Conservation (phyloP, 1,140 invertebrate genomes). For the Megathymus violae region DNA sequence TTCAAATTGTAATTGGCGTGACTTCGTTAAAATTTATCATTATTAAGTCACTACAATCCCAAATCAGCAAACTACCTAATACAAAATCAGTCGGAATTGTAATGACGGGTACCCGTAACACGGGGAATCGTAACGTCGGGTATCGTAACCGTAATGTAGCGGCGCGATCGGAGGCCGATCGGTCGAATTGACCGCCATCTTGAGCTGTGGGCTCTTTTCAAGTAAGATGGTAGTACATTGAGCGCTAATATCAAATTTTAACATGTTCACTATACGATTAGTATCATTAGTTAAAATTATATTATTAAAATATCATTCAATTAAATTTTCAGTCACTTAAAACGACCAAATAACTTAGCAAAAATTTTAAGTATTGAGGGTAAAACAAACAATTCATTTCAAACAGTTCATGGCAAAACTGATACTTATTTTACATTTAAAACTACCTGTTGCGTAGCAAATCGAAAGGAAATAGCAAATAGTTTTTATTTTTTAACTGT, state of each 20-base stretch:
- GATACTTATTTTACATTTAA: too few species aligned
- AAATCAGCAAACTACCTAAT: neutral
- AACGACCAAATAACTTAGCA: neutral
- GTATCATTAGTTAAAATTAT: too few species aligned
- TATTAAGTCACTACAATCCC: neutral
- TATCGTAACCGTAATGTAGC: slow-evolving; percentile 19
- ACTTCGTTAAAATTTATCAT: too few species aligned
- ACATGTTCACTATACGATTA: too few species aligned
- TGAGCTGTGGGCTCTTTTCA: slow-evolving; percentile 24
- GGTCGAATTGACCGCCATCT: slow-evolving; percentile 36
- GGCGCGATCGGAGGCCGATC: neutral
- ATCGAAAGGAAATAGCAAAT: slow-evolving; percentile 5
- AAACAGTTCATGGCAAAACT: too few species aligned
- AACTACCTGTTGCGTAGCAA: too few species aligned
- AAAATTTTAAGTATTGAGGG: too few species aligned
- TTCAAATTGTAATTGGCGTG: too few species aligned
- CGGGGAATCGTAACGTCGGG: neutral
- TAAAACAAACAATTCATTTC: too few species aligned
- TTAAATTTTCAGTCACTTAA: too few species aligned
- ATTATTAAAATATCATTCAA: too few species aligned
- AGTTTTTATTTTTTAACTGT: neutral
- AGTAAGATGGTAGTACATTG: slow-evolving; percentile 5
- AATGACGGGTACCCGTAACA: neutral
- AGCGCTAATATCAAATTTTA: slow-evolving; percentile 7
- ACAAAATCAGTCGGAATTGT: slow-evolving; percentile 10